phyloP scores from a whole-genome alignment of 2,113 vertebrate genomes.

The Phasianus colchicus region DNA sequence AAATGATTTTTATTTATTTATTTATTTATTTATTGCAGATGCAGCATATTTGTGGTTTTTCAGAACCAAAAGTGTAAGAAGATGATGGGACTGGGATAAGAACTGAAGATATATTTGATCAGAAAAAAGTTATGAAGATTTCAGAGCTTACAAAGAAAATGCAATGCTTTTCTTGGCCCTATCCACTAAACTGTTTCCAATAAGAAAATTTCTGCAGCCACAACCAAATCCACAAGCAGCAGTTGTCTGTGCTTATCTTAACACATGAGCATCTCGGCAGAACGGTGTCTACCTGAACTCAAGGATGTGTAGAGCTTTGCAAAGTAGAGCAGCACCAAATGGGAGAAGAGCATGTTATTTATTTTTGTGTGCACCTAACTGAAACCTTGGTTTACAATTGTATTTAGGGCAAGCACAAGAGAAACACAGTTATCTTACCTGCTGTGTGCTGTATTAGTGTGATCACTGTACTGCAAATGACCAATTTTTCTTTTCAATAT shows the following conservation, averaged over 20 bases:
- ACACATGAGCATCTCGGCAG: not conserved
- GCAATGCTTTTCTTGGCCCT: not conserved
- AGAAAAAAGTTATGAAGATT: not conserved
- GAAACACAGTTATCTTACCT: not conserved
- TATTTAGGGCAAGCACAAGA: not conserved
- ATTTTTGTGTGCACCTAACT: not conserved
- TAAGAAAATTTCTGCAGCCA: not conserved
- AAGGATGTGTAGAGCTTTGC: not conserved
- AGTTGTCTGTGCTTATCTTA: not conserved
- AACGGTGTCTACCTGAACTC: not conserved
- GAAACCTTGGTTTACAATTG: not conserved
- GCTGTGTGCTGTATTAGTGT: not conserved
- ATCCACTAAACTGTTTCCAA: not conserved
- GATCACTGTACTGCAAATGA: not conserved
- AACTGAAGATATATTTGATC: not conserved
- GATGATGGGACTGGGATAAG: not conserved
- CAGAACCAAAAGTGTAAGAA: not conserved
- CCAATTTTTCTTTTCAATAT: not conserved
- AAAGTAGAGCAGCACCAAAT: not conserved
- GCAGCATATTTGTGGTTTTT: not conserved
- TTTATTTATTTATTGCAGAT: not conserved
- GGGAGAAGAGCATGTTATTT: not conserved
- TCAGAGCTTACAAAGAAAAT: not conserved
- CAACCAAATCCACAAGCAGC: not conserved
- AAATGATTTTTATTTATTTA: not conserved